Evolutionary conservation across 2,113 vertebrate species (phyloP), one percentile per base, ranked within the genome.

Genomic region (Thoracochromis brauschi): DNA sequence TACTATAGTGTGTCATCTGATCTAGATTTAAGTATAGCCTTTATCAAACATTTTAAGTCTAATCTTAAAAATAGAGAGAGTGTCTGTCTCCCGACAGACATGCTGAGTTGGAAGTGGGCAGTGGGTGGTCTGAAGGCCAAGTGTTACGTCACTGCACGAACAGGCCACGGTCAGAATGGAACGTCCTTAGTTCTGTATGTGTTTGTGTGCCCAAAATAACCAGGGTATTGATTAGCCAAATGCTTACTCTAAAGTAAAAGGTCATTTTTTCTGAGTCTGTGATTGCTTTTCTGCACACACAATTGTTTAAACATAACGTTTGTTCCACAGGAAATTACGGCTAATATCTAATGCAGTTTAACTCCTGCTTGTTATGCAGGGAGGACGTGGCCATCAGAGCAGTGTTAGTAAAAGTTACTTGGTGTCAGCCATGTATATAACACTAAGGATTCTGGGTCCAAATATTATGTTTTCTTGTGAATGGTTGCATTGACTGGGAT

Each of bases 211-310:
- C 33, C 42, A n/a, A 82, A 33, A 63, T 31, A 85, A 42, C 35
- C 51, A 84, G 10, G 10, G 78, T 80, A 87, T 91, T 89, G 87
- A 89, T 82, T 85, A 19, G 49, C 49, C 81, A 53, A 78, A 71
- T 53, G 31, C 71, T 87, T 29, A 51, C 35, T 60, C 57, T 4
- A 55, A 91, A 83, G 78, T 90, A 82, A 90, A 93, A 90, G 89
- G 80, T 82, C 75, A 78, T 68, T 82, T 92, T 60, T 47, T 78
- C 9, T 12, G 60, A 65, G 24, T 57, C 53, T n/a, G 29, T 73
- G 80, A 53, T 65, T 81, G 10, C 54, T 4, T 47, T 53, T 89
- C 54, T 83, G 11, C 71, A 35, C 54, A 11, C 21, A 79, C 38
- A 53, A 2, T 54, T 42, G 17, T 83, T 85, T 87, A 3, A 85